Percentiles rank a stretch among this genome's conserved stretches.
phyloP scores from a whole-genome alignment of 2,113 vertebrate species.

The Bathybates hornii region DNA sequence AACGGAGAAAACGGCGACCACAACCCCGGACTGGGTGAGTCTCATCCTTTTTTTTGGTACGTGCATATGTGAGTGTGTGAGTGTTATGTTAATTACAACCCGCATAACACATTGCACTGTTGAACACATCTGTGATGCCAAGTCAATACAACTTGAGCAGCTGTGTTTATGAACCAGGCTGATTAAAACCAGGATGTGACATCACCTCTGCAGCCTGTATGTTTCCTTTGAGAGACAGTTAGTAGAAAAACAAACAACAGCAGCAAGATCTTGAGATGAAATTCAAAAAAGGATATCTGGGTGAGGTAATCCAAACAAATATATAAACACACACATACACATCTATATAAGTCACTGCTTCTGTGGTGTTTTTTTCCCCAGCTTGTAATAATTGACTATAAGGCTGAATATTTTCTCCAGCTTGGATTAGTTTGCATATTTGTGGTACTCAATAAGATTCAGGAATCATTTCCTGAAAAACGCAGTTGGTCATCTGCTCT shows the following conservation, averaged over 20 bases:
- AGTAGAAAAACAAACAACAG: constrained; percentile 4
- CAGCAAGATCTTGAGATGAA: background rate
- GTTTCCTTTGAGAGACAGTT: constrained; percentile 15
- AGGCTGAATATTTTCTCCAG: background rate
- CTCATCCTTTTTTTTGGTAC: background rate
- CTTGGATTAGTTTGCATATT: background rate
- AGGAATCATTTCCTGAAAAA: background rate
- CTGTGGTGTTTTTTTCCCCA: background rate
- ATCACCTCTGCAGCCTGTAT: constrained; percentile 3
- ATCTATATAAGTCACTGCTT: background rate
- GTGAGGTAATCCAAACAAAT: background rate
- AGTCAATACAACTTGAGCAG: constrained; percentile 23
- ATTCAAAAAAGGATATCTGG: background rate
- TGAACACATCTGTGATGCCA: constrained; percentile 2
- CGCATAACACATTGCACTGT: background rate
- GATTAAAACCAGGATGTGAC: constrained; percentile 57
- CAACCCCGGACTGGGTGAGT: constrained; percentile 90
- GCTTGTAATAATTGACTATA: background rate
- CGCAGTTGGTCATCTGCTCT: background rate
- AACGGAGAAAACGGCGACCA: constrained; percentile 93
- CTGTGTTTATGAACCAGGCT: constrained; percentile 30
- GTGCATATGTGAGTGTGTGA: background rate
- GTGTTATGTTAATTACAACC: background rate
- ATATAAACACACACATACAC: background rate
- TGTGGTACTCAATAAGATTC: background rate